Evolutionary conservation across 2,113 vertebrate species (phyloP).

Genomic region (Lota lota): DNA sequence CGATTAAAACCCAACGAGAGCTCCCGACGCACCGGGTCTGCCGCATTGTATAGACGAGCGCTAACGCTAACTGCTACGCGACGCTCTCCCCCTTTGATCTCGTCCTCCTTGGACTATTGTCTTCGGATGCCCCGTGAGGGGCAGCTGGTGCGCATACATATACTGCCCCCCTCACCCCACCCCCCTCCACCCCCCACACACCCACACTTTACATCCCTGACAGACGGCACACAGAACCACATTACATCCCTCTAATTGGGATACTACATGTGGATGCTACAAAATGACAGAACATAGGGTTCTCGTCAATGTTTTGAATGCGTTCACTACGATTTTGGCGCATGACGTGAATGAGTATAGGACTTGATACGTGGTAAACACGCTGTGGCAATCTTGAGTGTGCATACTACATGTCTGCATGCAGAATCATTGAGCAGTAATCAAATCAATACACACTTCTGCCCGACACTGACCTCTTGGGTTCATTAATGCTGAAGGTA

Average conservation of each 20-base stretch:
- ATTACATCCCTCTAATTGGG: constrained; percentile 4
- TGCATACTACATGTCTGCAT: too few species aligned
- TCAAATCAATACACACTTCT: too few species aligned
- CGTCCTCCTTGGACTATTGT: constrained; percentile 41
- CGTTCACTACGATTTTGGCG: too few species aligned
- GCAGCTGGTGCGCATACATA: constrained; percentile 29
- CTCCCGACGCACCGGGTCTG: constrained; percentile 22
- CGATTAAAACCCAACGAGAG: constrained; percentile 66
- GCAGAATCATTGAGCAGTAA: too few species aligned
- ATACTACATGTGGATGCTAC: too few species aligned
- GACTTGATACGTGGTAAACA: too few species aligned
- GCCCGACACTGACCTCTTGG: too few species aligned
- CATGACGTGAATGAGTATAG: too few species aligned
- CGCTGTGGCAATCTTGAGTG: too few species aligned
- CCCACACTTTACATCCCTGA: background rate
- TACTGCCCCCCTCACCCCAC: background rate
- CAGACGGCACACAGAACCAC: background rate
- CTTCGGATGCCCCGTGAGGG: constrained; percentile 19
- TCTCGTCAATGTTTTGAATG: constrained; percentile 7
- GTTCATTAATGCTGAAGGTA: too few species aligned
- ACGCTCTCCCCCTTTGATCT: constrained; percentile 49
- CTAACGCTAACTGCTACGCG: constrained; percentile 31
- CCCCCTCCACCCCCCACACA: constrained; percentile 4
- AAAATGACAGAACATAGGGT: background rate
- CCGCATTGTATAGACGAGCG: background rate